Conservation (phyloP, 1,140 invertebrate species). For the Pogonomyrmex californicus region DNA sequence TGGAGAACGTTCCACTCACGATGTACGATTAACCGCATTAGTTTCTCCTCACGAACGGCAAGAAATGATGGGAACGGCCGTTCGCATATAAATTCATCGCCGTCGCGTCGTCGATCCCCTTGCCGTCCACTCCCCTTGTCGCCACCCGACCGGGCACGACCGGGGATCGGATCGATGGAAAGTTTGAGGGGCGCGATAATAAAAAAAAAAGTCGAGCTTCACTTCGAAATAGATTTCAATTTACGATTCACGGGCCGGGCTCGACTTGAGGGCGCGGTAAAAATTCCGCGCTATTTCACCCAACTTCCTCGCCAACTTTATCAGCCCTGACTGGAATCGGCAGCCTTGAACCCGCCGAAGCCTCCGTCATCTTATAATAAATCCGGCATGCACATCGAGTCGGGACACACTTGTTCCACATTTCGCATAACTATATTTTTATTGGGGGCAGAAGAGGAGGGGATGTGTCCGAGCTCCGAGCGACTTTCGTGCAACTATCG, state of each 20-base stretch:
- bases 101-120: neutral
- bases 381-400: neutral
- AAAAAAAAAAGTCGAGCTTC: slow-evolving; percentile 31
- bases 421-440: neutral
- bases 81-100: slow-evolving; percentile 53
- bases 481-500: slow-evolving; percentile 16
- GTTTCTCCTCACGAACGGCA: slow-evolving; percentile 22
- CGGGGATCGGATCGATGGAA: slow-evolving; percentile 27
- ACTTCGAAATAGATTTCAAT: slow-evolving; percentile 55
- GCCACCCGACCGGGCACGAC: neutral
- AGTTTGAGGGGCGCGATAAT: slow-evolving; percentile 49
- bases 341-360: slow-evolving; percentile 40
- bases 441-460: neutral
- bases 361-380: slow-evolving; percentile 23
- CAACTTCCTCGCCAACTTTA: slow-evolving; percentile 38
- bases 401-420: slow-evolving; percentile 29
- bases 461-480: neutral
- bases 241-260: slow-evolving; percentile 23
- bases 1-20: neutral
- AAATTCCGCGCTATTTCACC: slow-evolving; percentile 37
- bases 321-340: slow-evolving; percentile 47
- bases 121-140: neutral
- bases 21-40: slow-evolving; percentile 46
- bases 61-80: neutral
- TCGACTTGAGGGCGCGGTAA: slow-evolving; percentile 54